Conservation (phyloP, 1,140 invertebrate species). For the Halictus rubicundus region DNA sequence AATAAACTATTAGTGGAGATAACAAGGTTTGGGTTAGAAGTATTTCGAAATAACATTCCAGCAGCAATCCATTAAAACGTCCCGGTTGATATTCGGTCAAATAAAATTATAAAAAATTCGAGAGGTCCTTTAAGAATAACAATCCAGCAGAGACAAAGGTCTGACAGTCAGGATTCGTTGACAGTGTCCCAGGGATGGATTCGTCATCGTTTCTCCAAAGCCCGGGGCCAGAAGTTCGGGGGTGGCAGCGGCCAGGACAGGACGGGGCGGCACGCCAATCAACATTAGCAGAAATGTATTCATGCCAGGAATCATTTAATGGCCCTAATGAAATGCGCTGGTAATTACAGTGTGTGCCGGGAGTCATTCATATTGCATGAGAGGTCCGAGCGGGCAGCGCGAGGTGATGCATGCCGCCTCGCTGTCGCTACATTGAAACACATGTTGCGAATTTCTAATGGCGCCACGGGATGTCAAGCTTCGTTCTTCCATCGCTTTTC, state of each 20-base stretch:
- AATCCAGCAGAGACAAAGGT: too few relatives aligned
- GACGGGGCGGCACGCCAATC: constrained; percentile 48
- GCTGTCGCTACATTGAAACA: constrained; percentile 64
- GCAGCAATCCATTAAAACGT: too few relatives aligned
- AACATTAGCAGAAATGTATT: constrained; percentile 65
- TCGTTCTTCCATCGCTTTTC: constrained; percentile 34
- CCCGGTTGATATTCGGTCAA: too few relatives aligned
- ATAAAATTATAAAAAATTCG: too few relatives aligned
- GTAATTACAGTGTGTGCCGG: constrained; percentile 71
- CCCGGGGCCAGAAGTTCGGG: neutral
- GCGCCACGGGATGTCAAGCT: constrained; percentile 36
- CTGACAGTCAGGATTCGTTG: too few relatives aligned
- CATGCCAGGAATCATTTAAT: constrained; percentile 72
- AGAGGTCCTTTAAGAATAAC: too few relatives aligned
- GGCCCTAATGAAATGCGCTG: constrained; percentile 73
- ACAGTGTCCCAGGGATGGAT: too few relatives aligned
- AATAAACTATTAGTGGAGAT: too few relatives aligned
- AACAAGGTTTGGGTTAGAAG: too few relatives aligned
- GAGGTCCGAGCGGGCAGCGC: constrained; percentile 44
- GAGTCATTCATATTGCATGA: constrained; percentile 74
- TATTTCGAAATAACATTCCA: too few relatives aligned
- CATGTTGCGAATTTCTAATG: constrained; percentile 65
- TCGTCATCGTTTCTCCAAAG: too few relatives aligned
- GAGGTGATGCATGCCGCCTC: constrained; percentile 58
- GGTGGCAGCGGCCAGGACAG: neutral